Evolutionary conservation across 2,113 vertebrate species (phyloP), one percentile per base, ranked within the genome.

Genomic region (Alosa alosa): DNA sequence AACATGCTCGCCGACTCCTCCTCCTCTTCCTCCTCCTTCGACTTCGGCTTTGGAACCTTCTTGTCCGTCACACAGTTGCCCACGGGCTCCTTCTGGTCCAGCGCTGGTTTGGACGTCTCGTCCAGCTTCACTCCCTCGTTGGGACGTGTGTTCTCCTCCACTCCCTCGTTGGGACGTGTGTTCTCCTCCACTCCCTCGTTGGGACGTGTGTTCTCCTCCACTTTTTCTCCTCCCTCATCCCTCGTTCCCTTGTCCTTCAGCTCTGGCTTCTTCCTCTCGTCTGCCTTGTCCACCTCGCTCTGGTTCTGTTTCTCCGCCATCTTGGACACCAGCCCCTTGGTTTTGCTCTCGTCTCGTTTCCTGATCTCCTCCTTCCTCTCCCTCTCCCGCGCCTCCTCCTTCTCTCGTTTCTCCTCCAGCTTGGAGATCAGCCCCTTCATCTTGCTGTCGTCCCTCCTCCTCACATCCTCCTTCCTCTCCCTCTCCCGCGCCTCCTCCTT

Each of bases 1-100:
- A 98, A 99, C 87, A 99, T 97, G 92, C 97, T 97, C 2, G 96
- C 92, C 4, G 97, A 95, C 22, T 96, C 97, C 2, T 95, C 95
- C 0, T 90, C 92, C 22, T 93, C 94, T n/a, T 93, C 91, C n/a
- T 94, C 92, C 60, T 91, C 91, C 83, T 94, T 94, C 0, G 8
- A 84, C 85, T 94, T 94, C 64, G 64, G 31, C 72, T 78, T 78
- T 1, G 2, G 88, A 86, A 68, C 39, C 10, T 78, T 90, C 47
- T 89, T 93, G 87, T 91, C 92, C 18, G 75, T 18, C 13, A 92
- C 81, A 82, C 91, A 92, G 90, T 95, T 95, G 46, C 84, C 92
- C 55, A 86, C 31, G 81, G 90, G 87, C 3, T 86, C 86, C 0
- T 81, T 82, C 55, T 81, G 86, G 68, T 0, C 86, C 2, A 3